Conservation (phyloP, 2,797 vertebrate genomes). For the Enteromius anoplus region DNA sequence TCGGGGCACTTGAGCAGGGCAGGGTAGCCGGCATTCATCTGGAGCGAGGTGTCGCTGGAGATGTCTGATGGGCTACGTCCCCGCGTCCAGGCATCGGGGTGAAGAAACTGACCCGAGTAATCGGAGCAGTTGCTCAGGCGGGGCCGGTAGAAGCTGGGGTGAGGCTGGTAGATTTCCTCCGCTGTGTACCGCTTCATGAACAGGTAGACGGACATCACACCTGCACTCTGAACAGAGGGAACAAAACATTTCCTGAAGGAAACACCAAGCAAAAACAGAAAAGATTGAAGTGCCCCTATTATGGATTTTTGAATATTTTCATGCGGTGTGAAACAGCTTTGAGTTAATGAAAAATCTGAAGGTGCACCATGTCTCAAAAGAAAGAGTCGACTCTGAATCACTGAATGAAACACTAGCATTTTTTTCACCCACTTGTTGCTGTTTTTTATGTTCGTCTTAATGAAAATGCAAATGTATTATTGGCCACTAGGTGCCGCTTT, state of each 20-base stretch:
- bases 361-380: too few species aligned
- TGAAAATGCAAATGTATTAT: too few species aligned
- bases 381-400: too few species aligned
- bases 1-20: conserved; percentile 91
- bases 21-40: conserved; percentile 88
- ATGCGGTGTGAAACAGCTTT: too few species aligned
- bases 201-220: conserved; percentile 92
- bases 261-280: neutral
- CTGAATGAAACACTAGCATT: too few species aligned
- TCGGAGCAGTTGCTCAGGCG: conserved; percentile 92
- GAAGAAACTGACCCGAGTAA: conserved; percentile 90
- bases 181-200: conserved; percentile 94
- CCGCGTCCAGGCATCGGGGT: conserved; percentile 83
- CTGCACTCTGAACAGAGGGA: conserved; percentile 77
- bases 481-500: too few species aligned
- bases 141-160: conserved; percentile 85
- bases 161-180: conserved; percentile 88
- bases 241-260: neutral
- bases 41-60: conserved; percentile 88
- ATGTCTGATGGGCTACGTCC: conserved; percentile 88
- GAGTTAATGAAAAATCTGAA: too few species aligned
- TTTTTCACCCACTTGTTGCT: too few species aligned
- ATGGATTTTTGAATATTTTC: too few species aligned
- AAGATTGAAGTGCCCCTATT: neutral
- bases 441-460: too few species aligned